A percentile compares a stretch with the other conserved stretches of the same genome.
These are phyloP conservation scores for Scortum barcoo DNA, from an alignment of 2,113 vertebrate genomes.

Conservation along the genomic window DNA sequence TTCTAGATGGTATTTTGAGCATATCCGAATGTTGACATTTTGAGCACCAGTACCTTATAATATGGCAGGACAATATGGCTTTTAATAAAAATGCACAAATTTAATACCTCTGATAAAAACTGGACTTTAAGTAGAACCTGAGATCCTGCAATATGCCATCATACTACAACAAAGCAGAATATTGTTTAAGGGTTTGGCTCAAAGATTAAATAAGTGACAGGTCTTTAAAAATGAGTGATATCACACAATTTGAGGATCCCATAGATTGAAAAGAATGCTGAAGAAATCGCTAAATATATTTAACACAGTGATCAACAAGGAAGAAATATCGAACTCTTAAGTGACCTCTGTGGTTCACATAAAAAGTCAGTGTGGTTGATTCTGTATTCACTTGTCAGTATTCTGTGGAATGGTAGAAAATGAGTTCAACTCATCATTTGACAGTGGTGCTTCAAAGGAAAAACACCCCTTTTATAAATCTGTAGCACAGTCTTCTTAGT, in stretches of 20 bases:
- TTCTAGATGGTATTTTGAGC: slow-evolving; percentile 15
- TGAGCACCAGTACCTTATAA: slow-evolving; percentile 37
- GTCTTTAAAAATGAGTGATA: slow-evolving; percentile 15
- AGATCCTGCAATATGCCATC: slow-evolving; percentile 49
- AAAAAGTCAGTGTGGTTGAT: slow-evolving; percentile 12
- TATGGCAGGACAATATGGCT: slow-evolving; percentile 63
- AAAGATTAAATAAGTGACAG: background rate
- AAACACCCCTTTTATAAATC: slow-evolving; percentile 14
- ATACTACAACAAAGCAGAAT: slow-evolving; percentile 4
- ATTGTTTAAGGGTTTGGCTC: slow-evolving; percentile 21
- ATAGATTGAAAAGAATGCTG: background rate
- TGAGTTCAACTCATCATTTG: slow-evolving; percentile 3
- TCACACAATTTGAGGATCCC: background rate
- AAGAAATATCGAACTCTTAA: background rate
- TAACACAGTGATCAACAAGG: background rate
- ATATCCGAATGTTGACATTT: slow-evolving; percentile 44
- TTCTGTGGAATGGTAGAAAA: slow-evolving; percentile 17
- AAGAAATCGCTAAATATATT: slow-evolving; percentile 16
- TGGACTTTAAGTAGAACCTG: slow-evolving; percentile 64
- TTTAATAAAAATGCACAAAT: slow-evolving; percentile 42
- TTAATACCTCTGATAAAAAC: slow-evolving; percentile 18
- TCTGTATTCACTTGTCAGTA: background rate
- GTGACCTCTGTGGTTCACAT: slow-evolving; percentile 13
- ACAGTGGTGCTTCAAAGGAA: slow-evolving; percentile 12
- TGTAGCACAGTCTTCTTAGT: slow-evolving; percentile 53